Base-by-base conservation (phyloP, 92 coral and sea anemone species). In the Galaxea fascicularis region DNA sequence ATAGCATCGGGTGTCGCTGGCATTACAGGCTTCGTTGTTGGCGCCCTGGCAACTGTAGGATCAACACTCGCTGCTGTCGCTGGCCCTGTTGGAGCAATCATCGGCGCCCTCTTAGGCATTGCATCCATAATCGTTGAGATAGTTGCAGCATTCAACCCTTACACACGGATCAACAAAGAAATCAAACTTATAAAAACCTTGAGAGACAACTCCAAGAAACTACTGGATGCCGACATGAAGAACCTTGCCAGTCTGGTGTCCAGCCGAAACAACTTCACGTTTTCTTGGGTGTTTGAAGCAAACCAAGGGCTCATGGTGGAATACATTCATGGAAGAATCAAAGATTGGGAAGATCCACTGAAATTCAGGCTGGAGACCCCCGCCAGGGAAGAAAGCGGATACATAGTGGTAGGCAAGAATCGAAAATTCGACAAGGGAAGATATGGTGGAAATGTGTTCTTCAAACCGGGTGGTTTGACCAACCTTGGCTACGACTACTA, bases 31-130 rank as follows among this genome's bases (percentile, higher is more conserved):
- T 78, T 78, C 51, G 74, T 64, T 64, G 73, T 78, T 15, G 22
- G 75, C 24, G 83, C 83, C 15, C 53, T 78, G 39, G 83, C 83
- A n/a, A 78, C 83, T 10, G 69, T 74, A 8, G 83, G 83, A 7
- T 18, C 49, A 25, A 78, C 83, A 0, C 46, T 78, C 53, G 83
- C 83, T 6, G 83, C 73, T 4, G 83, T 78, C 4, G 83, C 83
- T 14, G 83, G 83, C 60, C 83, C 83, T 0, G 83, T 64, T 12
- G 83, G 83, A 7, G 83, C 74, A 35, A 59, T 78, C 30, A 45
- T 78, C 8, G 83, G 83, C 22, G 44, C 49, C 16, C 12, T 78
- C 18, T 54, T 78, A 22, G 44, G 49, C 3, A 53, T 78, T 31
- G 83, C 83, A 8, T 18, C 71, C 29, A 78, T 78, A 17, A 17